Evolutionary conservation across 2,888 invertebrate genomes (phyloP).

Genomic region (Acronicta alni): DNA sequence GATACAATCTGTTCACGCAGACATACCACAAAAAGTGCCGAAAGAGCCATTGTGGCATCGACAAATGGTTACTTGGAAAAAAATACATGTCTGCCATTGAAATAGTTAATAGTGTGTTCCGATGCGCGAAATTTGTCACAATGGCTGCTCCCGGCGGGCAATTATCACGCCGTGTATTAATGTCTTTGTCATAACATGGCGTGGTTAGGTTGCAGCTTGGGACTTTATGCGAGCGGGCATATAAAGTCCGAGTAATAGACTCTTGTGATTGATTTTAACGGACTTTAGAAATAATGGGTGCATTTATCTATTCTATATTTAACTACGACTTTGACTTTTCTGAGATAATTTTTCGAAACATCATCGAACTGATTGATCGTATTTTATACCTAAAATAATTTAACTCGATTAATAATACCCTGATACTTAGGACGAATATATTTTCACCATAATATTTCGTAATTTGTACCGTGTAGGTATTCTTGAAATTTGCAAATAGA

Average conservation of each 20-base stretch:
- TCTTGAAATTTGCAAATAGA: not conserved
- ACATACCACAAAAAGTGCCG: constrained; percentile 73
- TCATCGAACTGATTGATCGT: too few species aligned
- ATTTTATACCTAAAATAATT: too few species aligned
- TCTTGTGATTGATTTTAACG: not conserved
- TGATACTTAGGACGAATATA: too few species aligned
- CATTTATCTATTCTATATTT: too few species aligned
- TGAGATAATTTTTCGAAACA: too few species aligned
- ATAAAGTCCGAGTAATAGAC: not conserved
- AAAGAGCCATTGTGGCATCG: constrained; percentile 68
- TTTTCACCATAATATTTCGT: too few species aligned
- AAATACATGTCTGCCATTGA: constrained; percentile 70
- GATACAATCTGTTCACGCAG: constrained; percentile 33
- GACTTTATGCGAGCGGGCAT: not conserved
- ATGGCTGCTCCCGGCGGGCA: constrained; percentile 72
- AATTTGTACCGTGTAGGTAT: too few species aligned
- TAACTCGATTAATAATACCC: too few species aligned
- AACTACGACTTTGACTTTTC: too few species aligned
- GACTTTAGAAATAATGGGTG: too few species aligned
- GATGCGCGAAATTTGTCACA: constrained; percentile 85
- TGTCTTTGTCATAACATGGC: constrained; percentile 80
- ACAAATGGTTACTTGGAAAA: constrained; percentile 76
- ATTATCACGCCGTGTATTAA: constrained; percentile 85
- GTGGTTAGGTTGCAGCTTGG: constrained; percentile 39
- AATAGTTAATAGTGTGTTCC: constrained; percentile 82